Evolutionary conservation across 1,140 invertebrate species (phyloP).

Genomic region (Nilaparvata lugens): DNA sequence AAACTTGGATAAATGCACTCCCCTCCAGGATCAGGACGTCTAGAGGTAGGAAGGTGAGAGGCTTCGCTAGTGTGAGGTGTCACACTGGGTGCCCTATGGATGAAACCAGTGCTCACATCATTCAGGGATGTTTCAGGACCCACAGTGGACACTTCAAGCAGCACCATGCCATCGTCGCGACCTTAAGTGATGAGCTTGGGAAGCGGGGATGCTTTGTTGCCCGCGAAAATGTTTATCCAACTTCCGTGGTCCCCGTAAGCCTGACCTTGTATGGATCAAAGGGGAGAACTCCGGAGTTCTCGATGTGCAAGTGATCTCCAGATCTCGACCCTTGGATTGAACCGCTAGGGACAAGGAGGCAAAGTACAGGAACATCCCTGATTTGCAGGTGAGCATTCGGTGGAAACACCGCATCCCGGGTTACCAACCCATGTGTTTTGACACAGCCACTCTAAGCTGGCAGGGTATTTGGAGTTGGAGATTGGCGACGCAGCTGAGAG

Average conservation of each 20-base stretch:
- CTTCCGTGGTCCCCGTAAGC: neutral
- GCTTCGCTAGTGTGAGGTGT: constrained; percentile 18
- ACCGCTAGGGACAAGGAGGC: neutral
- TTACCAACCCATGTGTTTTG: too few species aligned
- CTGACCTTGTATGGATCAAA: neutral
- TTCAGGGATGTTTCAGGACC: constrained; percentile 33
- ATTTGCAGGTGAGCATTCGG: too few species aligned
- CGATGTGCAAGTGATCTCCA: neutral
- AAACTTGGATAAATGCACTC: constrained; percentile 20
- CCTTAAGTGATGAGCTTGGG: neutral
- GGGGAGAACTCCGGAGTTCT: neutral
- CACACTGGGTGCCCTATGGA: constrained; percentile 29
- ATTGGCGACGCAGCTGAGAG: too few species aligned
- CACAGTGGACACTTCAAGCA: constrained; percentile 31
- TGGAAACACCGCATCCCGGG: too few species aligned
- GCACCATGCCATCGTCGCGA: constrained; percentile 26
- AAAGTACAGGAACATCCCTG: neutral
- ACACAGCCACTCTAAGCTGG: too few species aligned
- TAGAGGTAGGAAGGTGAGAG: constrained; percentile 17
- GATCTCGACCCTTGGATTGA: neutral
- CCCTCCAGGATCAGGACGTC: constrained; percentile 20
- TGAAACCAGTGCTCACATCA: constrained; percentile 33
- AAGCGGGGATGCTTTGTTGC: neutral
- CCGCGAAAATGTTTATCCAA: neutral
- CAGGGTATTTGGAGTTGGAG: too few species aligned